Base-by-base conservation (phyloP, 1,140 invertebrate genomes). In the Mya arenaria region DNA sequence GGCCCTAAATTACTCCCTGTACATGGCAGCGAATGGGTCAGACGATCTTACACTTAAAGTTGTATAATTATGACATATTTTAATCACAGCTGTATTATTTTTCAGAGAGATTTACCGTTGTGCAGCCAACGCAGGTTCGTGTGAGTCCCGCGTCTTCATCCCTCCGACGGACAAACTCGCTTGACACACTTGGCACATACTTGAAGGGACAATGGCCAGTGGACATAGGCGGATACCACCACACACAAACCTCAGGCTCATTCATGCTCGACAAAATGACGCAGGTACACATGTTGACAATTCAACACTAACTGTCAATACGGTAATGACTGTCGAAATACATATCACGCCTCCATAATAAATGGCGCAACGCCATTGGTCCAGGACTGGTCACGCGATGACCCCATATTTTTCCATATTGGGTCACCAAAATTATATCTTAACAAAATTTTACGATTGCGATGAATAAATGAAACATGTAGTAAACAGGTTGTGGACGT, bases 121-220 rank as follows among this genome's bases (percentile, higher is more conserved):
- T 73, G 48, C 34, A 60, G 36, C 69, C 79, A 34, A 82, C 72
- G 32, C 48, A 66, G n/a, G 39, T 73, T 19, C 37, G 69, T 48
- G 44, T 52, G 4, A 73, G 69, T 34, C 79, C 79, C 5, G 68
- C 77, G 23, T 80, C 79, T 17, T 82, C 79, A 5, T 65, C 68
- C 28, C 44, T 82, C 25, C 56, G 79, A 19, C 37, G 79, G 37
- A 82, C 79, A 13, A 74, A 44, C 48, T 82, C 79, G 4, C 58
- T 82, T 5, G 79, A 82, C 25, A 82, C 79, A 5, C 72, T 82
- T 28, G 79, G 68, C 17, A 68, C 79, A 10, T 82, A 82, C 30
- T 25, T 82, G n/a, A 63, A 73, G 15, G 79, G 79, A 65, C 56
- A 73, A 82, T 82, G 79, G 79, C 79, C 79, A 10, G 79, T 55